Evolutionary conservation across 2,888 invertebrate species (phyloP).

Genomic region (Ophioninae sp.): DNA sequence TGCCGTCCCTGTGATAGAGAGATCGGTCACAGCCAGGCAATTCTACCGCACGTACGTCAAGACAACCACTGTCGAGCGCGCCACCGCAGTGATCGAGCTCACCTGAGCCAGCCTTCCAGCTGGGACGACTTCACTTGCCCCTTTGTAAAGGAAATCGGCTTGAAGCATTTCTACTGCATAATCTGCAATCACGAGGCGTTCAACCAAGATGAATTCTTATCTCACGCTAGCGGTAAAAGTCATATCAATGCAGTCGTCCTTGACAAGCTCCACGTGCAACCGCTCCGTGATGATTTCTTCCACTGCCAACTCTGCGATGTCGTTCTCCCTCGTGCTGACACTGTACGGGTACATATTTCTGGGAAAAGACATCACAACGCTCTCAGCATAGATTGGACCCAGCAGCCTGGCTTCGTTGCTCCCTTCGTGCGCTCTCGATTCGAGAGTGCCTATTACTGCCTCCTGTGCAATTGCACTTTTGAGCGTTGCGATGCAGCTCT

Average conservation of each 20-base stretch:
- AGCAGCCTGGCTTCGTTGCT: not conserved
- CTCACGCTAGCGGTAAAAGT: not conserved
- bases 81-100: too few relatives aligned
- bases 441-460: not conserved
- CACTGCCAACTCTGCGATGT: slow-evolving; percentile 3
- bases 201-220: not conserved
- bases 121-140: slow-evolving; percentile 3
- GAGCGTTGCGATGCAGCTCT: not conserved
- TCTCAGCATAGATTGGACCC: not conserved
- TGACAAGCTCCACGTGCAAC: not conserved
- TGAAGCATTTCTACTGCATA: slow-evolving; percentile 8
- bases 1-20: slow-evolving; percentile 7
- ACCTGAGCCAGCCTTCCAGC: not conserved
- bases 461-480: not conserved
- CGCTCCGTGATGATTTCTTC: not conserved
- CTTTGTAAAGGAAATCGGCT: not conserved
- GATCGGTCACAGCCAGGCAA: not conserved
- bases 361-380: not conserved
- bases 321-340: not conserved
- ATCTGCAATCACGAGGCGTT: not conserved
- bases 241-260: not conserved
- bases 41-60: not conserved
- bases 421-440: not conserved
- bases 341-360: not conserved
- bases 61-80: not conserved